These are phyloP conservation scores for Papilio aristodemus DNA, from an alignment of 1,140 invertebrate genomes.

Conservation along the genomic window DNA sequence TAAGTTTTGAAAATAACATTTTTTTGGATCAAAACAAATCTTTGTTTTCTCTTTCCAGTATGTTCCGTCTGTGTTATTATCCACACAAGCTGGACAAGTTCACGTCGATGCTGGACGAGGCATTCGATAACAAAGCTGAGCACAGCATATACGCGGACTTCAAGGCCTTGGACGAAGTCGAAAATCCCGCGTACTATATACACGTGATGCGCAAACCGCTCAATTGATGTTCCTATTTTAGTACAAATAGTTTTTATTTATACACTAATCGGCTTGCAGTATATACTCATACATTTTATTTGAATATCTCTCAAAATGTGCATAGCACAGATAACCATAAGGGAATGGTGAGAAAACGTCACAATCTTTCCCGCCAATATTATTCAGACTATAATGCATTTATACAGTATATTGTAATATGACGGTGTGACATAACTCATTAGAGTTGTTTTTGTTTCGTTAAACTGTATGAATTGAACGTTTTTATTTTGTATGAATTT, in stretches of 20 bases:
- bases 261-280: too few species aligned
- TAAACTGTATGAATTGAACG: too few species aligned
- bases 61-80: constrained; percentile 93
- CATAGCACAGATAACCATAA: neutral
- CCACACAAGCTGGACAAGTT: constrained; percentile 89
- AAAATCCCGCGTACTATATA: constrained; percentile 90
- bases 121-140: constrained; percentile 84
- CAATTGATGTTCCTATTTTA: constrained; percentile 29
- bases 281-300: too few species aligned
- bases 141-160: constrained; percentile 91
- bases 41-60: constrained; percentile 78
- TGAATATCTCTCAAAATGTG: neutral
- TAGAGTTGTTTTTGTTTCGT: too few species aligned
- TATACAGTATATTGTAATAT: too few species aligned
- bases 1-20: neutral
- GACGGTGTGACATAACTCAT: too few species aligned
- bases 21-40: neutral
- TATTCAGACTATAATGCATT: too few species aligned
- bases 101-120: constrained; percentile 84
- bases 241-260: constrained; percentile 17
- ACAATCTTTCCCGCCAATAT: too few species aligned
- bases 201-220: constrained; percentile 88
- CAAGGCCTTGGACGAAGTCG: constrained; percentile 83
- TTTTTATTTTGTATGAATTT: too few species aligned
- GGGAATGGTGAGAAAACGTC: too few species aligned